Evolutionary conservation across 2,113 vertebrate species (phyloP), one percentile per base, ranked within the genome.

Genomic region (Struthio camelus): DNA sequence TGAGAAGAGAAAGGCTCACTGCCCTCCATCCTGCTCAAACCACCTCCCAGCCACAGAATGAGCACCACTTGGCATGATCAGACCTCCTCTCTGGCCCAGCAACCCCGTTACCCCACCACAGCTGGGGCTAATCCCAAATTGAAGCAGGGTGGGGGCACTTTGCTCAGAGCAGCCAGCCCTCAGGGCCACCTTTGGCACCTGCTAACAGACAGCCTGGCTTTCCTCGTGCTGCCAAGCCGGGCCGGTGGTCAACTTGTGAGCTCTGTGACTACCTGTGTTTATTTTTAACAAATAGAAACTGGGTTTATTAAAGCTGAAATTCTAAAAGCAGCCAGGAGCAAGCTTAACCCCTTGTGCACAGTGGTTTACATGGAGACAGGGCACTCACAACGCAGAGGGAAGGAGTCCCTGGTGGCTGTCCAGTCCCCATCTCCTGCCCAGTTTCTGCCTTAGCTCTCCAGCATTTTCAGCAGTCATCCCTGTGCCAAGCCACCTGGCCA

Each of bases 11-110:
- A 30, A 1, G 10, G 2, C 40, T 50, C 8, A 11, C 9, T 1
- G 14, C 1, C 16, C 30, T 46, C 13, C 28, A 3, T 27, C 58
- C 51, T 61, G 18, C 58, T 28, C 10, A 4, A 67, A 23, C 32
- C 6, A 59, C 19, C 20, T 22, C 6, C 56, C 1, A 0, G 2
- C 30, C 38, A 14, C 23, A 51, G 24, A 1, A 83, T 2, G 0
- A 58, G 17, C 40, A 73, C 17, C 59, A 62, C 66, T 59, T 44
- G 27, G 5, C 27, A 19, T 0, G 1, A 6, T 6, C 86, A 62
- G 3, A 32, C 34, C 50, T 36, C 48, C 67, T 32, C 46, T 48
- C 46, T 19, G 18, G 40, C 19, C 19, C 40, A 59, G 56, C 53
- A 46, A 5, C 24, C n/a, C 16, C 16, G 1, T 28, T 8, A 28